Conservation (phyloP, 2,888 invertebrate genomes). For the Ophion ellenae region DNA sequence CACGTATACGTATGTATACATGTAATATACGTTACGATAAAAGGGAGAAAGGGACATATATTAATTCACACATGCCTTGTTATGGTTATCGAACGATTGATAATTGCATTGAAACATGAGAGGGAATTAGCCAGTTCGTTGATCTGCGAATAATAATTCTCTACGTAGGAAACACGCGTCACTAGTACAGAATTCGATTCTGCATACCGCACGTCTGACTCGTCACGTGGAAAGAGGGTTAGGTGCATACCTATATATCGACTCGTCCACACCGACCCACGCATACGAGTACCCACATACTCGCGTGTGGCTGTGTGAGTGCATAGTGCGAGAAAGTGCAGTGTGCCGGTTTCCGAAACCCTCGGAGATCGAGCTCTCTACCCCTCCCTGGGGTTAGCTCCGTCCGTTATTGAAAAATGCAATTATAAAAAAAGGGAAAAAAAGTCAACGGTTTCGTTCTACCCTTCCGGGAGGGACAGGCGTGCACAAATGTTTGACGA, state of each 20-base stretch:
- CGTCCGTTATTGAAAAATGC: slow-evolving; percentile 62
- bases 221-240: slow-evolving; percentile 45
- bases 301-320: background rate
- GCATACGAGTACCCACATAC: background rate
- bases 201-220: slow-evolving; percentile 55
- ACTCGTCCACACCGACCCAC: background rate
- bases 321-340: slow-evolving; percentile 4
- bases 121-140: slow-evolving; percentile 64
- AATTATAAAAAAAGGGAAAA: slow-evolving; percentile 41
- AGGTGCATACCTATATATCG: slow-evolving; percentile 22
- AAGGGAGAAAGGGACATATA: slow-evolving; percentile 46
- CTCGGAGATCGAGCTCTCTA: background rate
- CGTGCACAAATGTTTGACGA: slow-evolving; percentile 19
- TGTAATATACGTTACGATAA: slow-evolving; percentile 18
- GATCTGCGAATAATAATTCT: slow-evolving; percentile 65
- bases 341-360: background rate
- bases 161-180: slow-evolving; percentile 36
- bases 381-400: slow-evolving; percentile 28
- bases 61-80: slow-evolving; percentile 58
- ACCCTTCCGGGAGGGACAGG: slow-evolving; percentile 1
- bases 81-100: slow-evolving; percentile 62
- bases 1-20: background rate
- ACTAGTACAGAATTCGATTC: slow-evolving; percentile 45
- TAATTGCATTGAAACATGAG: slow-evolving; percentile 67
- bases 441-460: slow-evolving; percentile 12